Evolutionary conservation across 2,888 invertebrate species (phyloP).

Genomic region (Chaetoderma sp.): DNA sequence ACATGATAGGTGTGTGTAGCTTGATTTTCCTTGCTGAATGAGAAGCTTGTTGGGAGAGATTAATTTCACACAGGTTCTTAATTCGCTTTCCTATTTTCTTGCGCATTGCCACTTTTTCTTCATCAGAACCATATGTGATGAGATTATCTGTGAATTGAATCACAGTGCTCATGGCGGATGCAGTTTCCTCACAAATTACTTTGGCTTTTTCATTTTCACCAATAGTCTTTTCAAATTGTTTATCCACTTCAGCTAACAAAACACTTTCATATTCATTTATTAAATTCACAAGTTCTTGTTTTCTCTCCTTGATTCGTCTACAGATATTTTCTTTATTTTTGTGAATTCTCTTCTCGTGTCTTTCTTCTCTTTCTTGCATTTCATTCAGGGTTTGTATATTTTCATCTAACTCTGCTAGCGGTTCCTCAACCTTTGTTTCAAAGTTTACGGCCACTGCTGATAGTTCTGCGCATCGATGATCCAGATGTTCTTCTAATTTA

Average conservation of each 20-base stretch:
- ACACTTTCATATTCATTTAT: conserved; percentile 53
- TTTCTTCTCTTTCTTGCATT: conserved; percentile 11
- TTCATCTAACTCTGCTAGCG: conserved; percentile 42
- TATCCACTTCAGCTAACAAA: conserved; percentile 49
- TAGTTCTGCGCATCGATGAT: conserved; percentile 56
- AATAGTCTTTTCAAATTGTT: conserved; percentile 42
- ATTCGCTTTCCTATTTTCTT: conserved; percentile 54
- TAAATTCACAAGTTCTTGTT: conserved; percentile 46
- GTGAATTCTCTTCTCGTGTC: neutral
- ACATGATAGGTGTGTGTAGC: conserved; percentile 47
- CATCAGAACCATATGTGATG: conserved; percentile 52
- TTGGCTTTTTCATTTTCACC: conserved; percentile 42
- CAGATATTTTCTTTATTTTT: neutral
- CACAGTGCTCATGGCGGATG: conserved; percentile 52
- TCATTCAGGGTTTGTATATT: conserved; percentile 41
- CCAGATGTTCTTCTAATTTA: conserved; percentile 42
- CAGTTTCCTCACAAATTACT: conserved; percentile 44
- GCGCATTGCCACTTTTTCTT: conserved; percentile 58
- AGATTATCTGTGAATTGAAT: conserved; percentile 57
- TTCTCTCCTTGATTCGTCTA: conserved; percentile 43
- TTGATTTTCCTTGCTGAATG: conserved; percentile 33
- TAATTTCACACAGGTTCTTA: conserved; percentile 53
- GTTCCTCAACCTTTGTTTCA: conserved; percentile 50
- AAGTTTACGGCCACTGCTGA: conserved; percentile 56
- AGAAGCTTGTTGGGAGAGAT: no score